Evolutionary conservation across 1,140 invertebrate genomes (phyloP), one percentile per base, ranked within the genome.

Genomic region (Notospermus geniculatus): DNA sequence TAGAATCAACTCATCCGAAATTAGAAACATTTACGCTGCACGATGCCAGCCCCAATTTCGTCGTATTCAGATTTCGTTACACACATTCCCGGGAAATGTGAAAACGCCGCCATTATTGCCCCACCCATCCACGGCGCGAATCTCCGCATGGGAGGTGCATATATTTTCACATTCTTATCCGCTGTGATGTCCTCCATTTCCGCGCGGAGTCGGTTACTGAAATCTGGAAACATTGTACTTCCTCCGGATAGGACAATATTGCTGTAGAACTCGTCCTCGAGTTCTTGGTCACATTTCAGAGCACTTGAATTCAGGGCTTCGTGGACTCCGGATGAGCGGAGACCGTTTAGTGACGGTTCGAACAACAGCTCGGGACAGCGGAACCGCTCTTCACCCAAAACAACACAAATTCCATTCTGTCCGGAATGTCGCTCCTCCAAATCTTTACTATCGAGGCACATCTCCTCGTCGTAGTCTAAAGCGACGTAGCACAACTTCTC

Each of bases 1-100:
- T 36, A 36, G 4, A 36, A 36, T 36, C 32, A 7, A 36, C 15
- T 36, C 5, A 36, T 36, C 32, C 32, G 4, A 36, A 36, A 36
- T 55, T 60, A 60, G 52, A 60, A 60, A 92, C 58, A 60, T 55
- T 60, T 60, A 2, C 58, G 17, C 17, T 60, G 58, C 67, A 95
- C 92, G 80, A 94, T 93, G 56, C 89, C 89, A 65, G 92, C 91
- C 70, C 92, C 92, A 74, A 90, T 92, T 81, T 94, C 92, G 83
- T 95, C 92, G 83, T 95, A 95, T 79, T 95, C 91, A 82, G 93
- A 90, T 80, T 94, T 93, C 74, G 90, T 91, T 84, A 95, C 93
- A 91, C 91, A 93, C 78, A 81, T 82, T 64, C 77, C 75, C 59
- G 81, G 80, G 72, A 82, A 82, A 58, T 77, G 77, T 71, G 90